A percentile compares a stretch with the other conserved stretches of the same genome.
Evolutionary conservation across 2,113 vertebrate species (phyloP).

Genomic region (Erythrocercus mccallii): DNA sequence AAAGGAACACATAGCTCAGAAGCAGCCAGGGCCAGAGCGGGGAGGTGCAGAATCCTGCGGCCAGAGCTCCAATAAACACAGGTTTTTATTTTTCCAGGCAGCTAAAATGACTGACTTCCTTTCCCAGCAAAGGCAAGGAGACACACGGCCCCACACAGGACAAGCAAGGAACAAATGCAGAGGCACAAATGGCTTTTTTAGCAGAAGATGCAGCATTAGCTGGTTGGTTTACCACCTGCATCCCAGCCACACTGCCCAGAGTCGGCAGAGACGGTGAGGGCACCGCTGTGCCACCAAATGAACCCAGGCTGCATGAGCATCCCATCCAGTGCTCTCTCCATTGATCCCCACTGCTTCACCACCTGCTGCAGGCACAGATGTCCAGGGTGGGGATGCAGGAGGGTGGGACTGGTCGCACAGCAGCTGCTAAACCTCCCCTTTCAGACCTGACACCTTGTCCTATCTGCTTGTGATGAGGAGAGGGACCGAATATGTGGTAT

Average conservation of each 20-base stretch:
- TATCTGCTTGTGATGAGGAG: not conserved
- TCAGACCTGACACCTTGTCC: not conserved
- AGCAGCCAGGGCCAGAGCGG: not conserved
- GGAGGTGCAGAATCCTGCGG: not conserved
- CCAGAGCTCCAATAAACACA: not conserved
- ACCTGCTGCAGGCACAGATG: fast-evolving
- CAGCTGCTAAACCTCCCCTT: not conserved
- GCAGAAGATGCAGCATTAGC: not conserved
- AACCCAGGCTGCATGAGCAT: not conserved
- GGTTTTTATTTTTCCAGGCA: not conserved
- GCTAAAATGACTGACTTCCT: not conserved
- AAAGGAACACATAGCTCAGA: not conserved
- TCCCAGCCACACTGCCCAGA: not conserved
- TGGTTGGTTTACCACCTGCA: not conserved
- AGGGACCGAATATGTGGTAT: fast-evolving
- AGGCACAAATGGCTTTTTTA: not conserved
- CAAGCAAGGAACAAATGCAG: not conserved
- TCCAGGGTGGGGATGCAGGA: not conserved
- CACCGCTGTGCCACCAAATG: not conserved
- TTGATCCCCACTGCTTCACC: not conserved
- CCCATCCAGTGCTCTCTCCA: not conserved
- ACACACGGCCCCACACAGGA: fast-evolving
- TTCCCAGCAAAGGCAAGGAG: not conserved
- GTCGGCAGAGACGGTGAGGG: not conserved
- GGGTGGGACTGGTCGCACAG: not conserved